Percentiles rank a stretch among this genome's conserved stretches.
These are phyloP conservation scores for Paratilapia polleni DNA, from an alignment of 2,113 vertebrate genomes.

Conservation along the genomic window DNA sequence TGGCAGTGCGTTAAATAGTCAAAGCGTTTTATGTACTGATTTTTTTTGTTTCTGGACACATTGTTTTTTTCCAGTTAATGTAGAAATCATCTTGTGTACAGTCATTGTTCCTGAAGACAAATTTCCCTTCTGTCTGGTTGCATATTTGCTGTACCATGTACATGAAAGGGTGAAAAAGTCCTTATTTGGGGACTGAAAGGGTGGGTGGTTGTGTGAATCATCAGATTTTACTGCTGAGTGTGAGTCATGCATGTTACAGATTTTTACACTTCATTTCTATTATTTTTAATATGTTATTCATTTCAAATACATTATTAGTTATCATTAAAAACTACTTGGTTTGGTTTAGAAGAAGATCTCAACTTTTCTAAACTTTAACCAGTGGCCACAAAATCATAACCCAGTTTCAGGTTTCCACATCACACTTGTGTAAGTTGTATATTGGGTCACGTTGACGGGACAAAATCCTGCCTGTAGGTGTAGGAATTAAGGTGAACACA, in stretches of 20 bases:
- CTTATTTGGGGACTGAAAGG: neutral
- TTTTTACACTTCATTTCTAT: neutral
- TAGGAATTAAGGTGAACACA: neutral
- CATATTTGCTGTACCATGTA: neutral
- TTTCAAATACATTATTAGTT: fast-evolving
- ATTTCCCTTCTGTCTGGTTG: neutral
- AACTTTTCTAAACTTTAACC: no score
- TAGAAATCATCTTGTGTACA: neutral
- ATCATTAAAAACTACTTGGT: neutral
- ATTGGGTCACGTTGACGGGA: neutral
- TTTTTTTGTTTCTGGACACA: no score
- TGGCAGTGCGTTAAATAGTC: neutral
- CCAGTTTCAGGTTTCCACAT: no score
- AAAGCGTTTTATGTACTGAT: no score
- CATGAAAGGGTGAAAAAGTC: neutral
- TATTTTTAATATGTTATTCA: neutral
- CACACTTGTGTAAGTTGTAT: no score
- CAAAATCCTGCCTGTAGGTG: neutral
- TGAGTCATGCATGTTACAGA: neutral
- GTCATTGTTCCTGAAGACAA: neutral
- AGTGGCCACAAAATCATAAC: no score
- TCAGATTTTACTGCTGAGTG: neutral
- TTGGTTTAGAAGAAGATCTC: neutral
- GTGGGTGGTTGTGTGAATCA: neutral
- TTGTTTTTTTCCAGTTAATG: no score